Evolutionary conservation across 2,797 vertebrate species (phyloP), one percentile per base, ranked within the genome.

Genomic region (Acanthiza pusilla): DNA sequence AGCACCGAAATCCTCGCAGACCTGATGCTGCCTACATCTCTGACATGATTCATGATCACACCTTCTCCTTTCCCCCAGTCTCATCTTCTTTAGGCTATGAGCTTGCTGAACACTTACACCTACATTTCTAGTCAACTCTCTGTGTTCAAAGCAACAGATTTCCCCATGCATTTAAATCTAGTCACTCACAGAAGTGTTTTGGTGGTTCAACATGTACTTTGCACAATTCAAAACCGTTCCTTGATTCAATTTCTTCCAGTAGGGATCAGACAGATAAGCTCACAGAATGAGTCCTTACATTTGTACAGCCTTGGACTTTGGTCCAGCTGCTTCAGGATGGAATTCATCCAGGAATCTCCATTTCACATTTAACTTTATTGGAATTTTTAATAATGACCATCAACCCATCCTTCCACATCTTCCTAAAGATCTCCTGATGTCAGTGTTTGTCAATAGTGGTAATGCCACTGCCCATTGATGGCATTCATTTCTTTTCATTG

Each of bases 21-120:
- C 72, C 55, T 58, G 32, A 80, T 89, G 77, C 83, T 93, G 85
- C 89, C 94, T 95, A 90, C 95, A 88, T 79, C 78, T 84, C 53
- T 51, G 71, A 82, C 83, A 93, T 94, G 95, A 96, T 91, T 96
- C 89, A 96, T 13, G 34, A 90, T 97, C 91, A 96, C 93, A 94
- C 80, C 36, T 62, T 89, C 45, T 89, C n/a, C 48, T 86, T 81
- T 57, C 80, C 53, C 58, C 53, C 7, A 60, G 48, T 73, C 54
- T 84, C 66, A 57, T 84, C 55, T 90, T 65, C 77, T 79, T 58
- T 32, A 82, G 71, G 45, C 85, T 92, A 40, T 25, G 16, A 96
- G 86, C 38, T 86, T 83, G 82, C 68, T n/a, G 61, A 95, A 88
- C 72, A 90, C 66, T 88, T 74, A 93, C 92, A 88, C 93, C 92